A percentile compares a stretch with the other conserved stretches of the same genome.
Evolutionary conservation across 2,888 invertebrate species (phyloP).

Genomic region (Sminthurides aquaticus): DNA sequence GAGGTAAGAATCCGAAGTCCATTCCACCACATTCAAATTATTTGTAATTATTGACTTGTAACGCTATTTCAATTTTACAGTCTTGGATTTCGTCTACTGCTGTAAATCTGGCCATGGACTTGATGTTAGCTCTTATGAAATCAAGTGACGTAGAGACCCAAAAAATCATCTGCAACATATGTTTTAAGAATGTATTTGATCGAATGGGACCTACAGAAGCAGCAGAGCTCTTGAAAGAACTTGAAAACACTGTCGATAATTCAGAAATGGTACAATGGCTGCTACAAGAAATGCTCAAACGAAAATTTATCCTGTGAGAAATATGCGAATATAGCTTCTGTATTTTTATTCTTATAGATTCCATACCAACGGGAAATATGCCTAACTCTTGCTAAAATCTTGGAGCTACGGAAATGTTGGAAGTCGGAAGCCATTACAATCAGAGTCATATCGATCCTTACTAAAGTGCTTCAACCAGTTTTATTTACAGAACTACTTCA

Average conservation of each 20-base stretch:
- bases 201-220: constrained; percentile 8
- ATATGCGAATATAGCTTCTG: too few relatives aligned
- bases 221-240: constrained; percentile 5
- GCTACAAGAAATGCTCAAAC: not conserved
- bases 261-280: constrained; percentile 12
- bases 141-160: constrained; percentile 11
- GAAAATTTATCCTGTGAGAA: not conserved
- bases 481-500: not conserved
- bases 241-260: not conserved
- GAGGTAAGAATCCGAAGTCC: constrained; percentile 4
- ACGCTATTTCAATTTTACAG: constrained; percentile 14
- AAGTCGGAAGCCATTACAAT: constrained; percentile 9
- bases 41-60: not conserved
- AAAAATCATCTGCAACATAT: constrained; percentile 12
- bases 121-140: constrained; percentile 14
- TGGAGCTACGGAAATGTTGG: constrained; percentile 17
- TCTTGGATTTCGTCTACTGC: constrained; percentile 8
- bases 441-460: not conserved
- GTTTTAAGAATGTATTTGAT: constrained; percentile 20
- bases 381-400: constrained; percentile 15
- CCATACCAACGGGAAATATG: constrained; percentile 21
- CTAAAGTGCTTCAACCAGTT: constrained; percentile 3
- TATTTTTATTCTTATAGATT: constrained; percentile 9
- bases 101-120: constrained; percentile 5
- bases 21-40: not conserved